These are phyloP conservation scores for Selene dorsalis DNA, from an alignment of 2,797 vertebrate genomes.

Conservation along the genomic window DNA sequence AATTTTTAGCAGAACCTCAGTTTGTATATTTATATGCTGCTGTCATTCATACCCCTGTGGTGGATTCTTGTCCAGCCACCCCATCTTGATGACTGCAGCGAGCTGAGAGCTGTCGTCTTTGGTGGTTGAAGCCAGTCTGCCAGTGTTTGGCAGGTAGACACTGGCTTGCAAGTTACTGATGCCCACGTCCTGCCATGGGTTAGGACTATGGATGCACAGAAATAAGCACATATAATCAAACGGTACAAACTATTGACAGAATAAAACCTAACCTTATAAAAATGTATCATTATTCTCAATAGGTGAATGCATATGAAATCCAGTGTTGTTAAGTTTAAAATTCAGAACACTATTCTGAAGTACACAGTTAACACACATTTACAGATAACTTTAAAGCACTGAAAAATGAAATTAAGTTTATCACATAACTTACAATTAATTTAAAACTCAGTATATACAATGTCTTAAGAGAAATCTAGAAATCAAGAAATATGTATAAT, in stretches of 20 bases:
- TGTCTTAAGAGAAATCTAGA: not conserved
- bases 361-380: not conserved
- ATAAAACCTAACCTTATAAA: too few species aligned
- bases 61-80: slow-evolving; percentile 96
- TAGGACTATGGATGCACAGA: slow-evolving; percentile 31
- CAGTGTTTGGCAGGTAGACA: slow-evolving; percentile 65
- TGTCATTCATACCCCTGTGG: slow-evolving; percentile 89
- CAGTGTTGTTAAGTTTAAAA: not conserved
- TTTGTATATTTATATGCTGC: not conserved
- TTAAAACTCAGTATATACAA: not conserved
- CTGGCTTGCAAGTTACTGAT: slow-evolving; percentile 66
- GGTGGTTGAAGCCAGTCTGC: slow-evolving; percentile 51
- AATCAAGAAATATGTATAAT: not conserved
- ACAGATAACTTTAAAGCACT: not conserved
- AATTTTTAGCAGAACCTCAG: not conserved
- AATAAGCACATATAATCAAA: slow-evolving; percentile 4
- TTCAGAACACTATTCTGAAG: not conserved
- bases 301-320: not conserved
- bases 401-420: not conserved
- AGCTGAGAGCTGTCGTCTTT: slow-evolving; percentile 69
- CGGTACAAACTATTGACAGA: not conserved
- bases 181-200: slow-evolving; percentile 68
- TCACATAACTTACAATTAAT: not conserved
- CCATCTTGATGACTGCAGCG: slow-evolving; percentile 85
- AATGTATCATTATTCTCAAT: too few species aligned